Base-by-base conservation (phyloP, 2,888 invertebrate species). In the Noctua pronuba region DNA sequence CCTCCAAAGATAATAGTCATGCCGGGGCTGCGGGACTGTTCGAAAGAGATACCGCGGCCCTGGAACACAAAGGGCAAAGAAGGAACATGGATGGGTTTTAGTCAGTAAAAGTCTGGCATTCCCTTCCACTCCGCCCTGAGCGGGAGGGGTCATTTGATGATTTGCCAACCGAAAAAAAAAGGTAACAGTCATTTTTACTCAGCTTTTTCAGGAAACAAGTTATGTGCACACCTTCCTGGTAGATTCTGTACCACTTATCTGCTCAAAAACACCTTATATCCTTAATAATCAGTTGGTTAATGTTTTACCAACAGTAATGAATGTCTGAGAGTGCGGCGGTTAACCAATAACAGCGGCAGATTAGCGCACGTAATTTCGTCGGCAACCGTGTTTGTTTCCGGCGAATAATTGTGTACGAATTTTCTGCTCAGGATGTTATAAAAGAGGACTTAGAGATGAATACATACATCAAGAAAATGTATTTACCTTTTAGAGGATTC, bases 151-250 rank as follows among this genome's bases (percentile, higher is more conserved):
- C n/a, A n/a, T n/a, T n/a, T n/a, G n/a, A n/a, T n/a, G n/a, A n/a
- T n/a, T n/a, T n/a, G n/a, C n/a, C n/a, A n/a, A n/a, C n/a, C n/a
- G n/a, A n/a, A n/a, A n/a, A n/a, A n/a, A n/a, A n/a, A n/a, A n/a
- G n/a, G n/a, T n/a, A 84, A 73, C 55, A 77, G 31, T 73, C 24
- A 83, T 73, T 84, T 80, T 74, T 58, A 77, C 67, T 73, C 44
- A 60, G 11, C 77, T 28, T 21, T 60, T 66, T 58, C 58, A 67
- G 16, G 11, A 13, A 44, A 44, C 44, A 44, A 44, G 44, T 44
- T 44, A 44, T 44, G 13, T 4, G 16, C 3, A 44, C 6, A 46
- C 18, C 46, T 46, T 46, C 21, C 6, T 6, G 7, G 5, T 13
- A 18, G 16, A 46, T 46, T 16, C 16, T 16, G 44, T 46, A 16